These are phyloP conservation scores for Trinorchestia longiramus DNA, from an alignment of 1,140 invertebrate genomes.

Conservation along the genomic window DNA sequence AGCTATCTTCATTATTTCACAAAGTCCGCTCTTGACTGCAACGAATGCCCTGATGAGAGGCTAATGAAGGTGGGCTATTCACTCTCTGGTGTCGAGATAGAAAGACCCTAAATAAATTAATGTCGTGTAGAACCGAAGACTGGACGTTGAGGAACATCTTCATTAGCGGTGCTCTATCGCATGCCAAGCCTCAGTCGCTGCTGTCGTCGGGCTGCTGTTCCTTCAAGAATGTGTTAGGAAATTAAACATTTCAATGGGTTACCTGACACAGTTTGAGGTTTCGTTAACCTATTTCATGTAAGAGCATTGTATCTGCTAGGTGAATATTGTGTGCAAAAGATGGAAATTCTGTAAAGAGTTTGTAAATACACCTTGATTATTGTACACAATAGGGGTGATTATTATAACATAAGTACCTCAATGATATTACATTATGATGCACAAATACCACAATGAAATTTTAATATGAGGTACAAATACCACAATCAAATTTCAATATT, in stretches of 20 bases:
- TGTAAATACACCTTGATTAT: too few relatives aligned
- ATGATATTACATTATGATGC: too few relatives aligned
- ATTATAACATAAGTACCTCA: too few relatives aligned
- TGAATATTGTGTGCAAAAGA: too few relatives aligned
- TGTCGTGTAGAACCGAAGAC: not conserved
- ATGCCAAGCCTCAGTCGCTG: not conserved
- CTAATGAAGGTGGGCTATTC: not conserved
- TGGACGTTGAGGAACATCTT: not conserved
- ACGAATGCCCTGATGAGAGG: not conserved
- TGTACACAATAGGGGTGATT: too few relatives aligned
- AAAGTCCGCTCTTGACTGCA: not conserved
- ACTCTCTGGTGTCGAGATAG: not conserved
- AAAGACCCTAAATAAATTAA: not conserved
- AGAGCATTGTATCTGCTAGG: too few relatives aligned
- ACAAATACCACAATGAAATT: too few relatives aligned
- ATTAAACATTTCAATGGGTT: not conserved
- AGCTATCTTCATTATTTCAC: slow-evolving; percentile 1
- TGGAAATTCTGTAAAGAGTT: too few relatives aligned
- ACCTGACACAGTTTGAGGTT: not conserved
- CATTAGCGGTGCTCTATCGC: not conserved
- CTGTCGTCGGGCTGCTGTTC: not conserved
- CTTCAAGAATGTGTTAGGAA: not conserved
- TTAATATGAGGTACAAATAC: too few relatives aligned
- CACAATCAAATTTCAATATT: too few relatives aligned
- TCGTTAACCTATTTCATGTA: not conserved